Evolutionary conservation across 2,888 invertebrate genomes (phyloP).

Genomic region (Ormyrus nitidulus): DNA sequence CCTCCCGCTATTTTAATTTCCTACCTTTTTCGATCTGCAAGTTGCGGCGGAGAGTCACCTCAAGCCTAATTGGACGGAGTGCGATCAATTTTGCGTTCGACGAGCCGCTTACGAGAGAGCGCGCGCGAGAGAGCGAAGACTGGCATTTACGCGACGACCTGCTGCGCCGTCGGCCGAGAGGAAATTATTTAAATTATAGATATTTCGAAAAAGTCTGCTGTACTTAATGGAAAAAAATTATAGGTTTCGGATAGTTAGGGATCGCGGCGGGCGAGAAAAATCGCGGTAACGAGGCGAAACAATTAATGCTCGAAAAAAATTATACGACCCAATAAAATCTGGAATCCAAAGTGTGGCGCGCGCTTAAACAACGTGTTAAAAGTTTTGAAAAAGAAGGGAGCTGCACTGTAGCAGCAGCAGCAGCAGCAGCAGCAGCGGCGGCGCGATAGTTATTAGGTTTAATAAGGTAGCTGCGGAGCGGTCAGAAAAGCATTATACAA

Average conservation of each 20-base stretch:
- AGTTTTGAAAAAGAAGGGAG: slow-evolving; percentile 14
- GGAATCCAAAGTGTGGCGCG: slow-evolving; percentile 38
- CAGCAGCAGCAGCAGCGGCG: slow-evolving; percentile 16
- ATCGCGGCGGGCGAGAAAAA: slow-evolving; percentile 3
- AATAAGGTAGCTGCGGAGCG: slow-evolving; percentile 37
- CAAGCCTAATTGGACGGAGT: neutral
- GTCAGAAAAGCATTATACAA: slow-evolving; percentile 50
- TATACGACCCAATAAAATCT: slow-evolving; percentile 46
- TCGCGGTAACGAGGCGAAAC: slow-evolving; percentile 31
- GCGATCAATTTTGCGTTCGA: slow-evolving; percentile 6
- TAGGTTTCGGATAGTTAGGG: slow-evolving; percentile 34
- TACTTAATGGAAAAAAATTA: slow-evolving; percentile 37
- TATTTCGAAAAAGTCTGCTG: slow-evolving; percentile 1
- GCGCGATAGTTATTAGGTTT: slow-evolving; percentile 45
- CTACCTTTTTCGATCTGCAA: neutral
- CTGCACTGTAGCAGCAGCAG: slow-evolving; percentile 35
- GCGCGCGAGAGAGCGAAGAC: too few species aligned
- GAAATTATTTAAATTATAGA: slow-evolving; percentile 43
- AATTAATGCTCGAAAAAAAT: slow-evolving; percentile 41
- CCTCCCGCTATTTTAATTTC: neutral
- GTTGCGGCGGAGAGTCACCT: too few species aligned
- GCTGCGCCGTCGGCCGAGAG: neutral
- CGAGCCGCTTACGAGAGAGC: neutral
- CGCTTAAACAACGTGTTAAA: slow-evolving; percentile 49
- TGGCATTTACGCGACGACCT: neutral